Evolutionary conservation across 2,797 vertebrate species (phyloP).

Genomic region (Apogon talboti): DNA sequence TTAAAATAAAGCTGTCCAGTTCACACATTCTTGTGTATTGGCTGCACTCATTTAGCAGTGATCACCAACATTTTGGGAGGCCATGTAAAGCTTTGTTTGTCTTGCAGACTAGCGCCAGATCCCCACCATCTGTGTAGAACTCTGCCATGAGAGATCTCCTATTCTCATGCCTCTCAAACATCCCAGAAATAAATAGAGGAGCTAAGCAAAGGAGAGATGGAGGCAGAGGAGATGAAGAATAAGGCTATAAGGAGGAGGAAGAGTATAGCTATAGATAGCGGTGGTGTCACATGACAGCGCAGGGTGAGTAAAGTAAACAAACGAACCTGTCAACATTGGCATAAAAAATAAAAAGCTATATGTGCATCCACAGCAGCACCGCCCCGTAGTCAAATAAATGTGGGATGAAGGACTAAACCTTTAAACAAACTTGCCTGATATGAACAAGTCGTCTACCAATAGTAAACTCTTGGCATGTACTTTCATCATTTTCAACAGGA

Average conservation of each 20-base stretch:
- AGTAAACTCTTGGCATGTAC: too few relatives aligned
- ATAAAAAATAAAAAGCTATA: not conserved
- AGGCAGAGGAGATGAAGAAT: constrained; percentile 50
- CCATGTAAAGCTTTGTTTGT: constrained; percentile 47
- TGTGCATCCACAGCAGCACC: constrained; percentile 30
- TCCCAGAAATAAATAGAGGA: constrained; percentile 17
- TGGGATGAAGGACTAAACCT: constrained; percentile 60
- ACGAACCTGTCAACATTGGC: constrained; percentile 43
- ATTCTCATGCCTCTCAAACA: constrained; percentile 26
- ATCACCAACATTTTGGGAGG: constrained; percentile 9
- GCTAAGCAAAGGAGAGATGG: constrained; percentile 32
- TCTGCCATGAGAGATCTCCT: constrained; percentile 13
- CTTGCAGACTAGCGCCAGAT: constrained; percentile 12
- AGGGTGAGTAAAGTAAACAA: constrained; percentile 58
- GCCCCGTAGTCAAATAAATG: constrained; percentile 50
- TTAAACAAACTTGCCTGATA: constrained; percentile 40
- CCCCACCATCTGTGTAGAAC: constrained; percentile 24
- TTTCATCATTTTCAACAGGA: too few relatives aligned
- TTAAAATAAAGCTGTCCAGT: constrained; percentile 31
- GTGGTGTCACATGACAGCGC: constrained; percentile 47
- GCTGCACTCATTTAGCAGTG: constrained; percentile 14
- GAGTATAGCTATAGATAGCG: not conserved
- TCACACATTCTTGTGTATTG: constrained; percentile 23
- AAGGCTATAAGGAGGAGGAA: constrained; percentile 29
- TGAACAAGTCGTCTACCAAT: too few relatives aligned